A percentile compares a stretch with the other conserved stretches of the same genome.
Conservation (phyloP, 2,797 vertebrate species). For the Protonibea diacanthus region DNA sequence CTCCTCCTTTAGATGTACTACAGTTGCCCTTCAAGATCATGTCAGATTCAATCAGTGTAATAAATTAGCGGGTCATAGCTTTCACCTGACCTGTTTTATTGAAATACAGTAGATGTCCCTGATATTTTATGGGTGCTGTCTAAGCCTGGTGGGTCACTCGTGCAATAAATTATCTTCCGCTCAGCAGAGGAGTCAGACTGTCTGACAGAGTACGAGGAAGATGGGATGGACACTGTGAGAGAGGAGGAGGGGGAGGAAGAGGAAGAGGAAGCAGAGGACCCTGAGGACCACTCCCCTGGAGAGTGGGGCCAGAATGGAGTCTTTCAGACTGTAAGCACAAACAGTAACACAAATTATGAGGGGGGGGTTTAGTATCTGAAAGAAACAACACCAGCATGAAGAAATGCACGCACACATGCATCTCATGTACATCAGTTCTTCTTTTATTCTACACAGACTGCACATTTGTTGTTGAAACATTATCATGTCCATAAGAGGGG, state of each 20-base stretch:
- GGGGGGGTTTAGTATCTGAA: not conserved
- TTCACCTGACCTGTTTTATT: constrained; percentile 30
- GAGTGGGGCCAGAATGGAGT: constrained; percentile 84
- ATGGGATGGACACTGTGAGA: constrained; percentile 88
- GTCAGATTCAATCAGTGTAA: constrained; percentile 29
- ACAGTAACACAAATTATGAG: not conserved
- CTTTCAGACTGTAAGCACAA: constrained; percentile 85
- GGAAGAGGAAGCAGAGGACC: constrained; percentile 86
- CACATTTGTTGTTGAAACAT: not conserved
- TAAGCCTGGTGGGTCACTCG: constrained; percentile 15
- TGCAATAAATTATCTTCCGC: constrained; percentile 41
- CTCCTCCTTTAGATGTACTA: not conserved
- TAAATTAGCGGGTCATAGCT: constrained; percentile 35
- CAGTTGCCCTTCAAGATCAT: constrained; percentile 1
- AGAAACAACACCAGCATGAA: too few species aligned
- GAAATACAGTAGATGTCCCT: constrained; percentile 24
- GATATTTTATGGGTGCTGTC: constrained; percentile 44
- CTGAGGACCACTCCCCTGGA: constrained; percentile 83
- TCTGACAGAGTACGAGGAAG: constrained; percentile 94
- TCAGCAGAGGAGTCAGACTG: constrained; percentile 92
- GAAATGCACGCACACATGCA: not conserved
- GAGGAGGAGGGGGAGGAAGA: constrained; percentile 88
- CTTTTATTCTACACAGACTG: not conserved
- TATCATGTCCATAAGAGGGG: not conserved
- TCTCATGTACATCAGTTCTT: not conserved